Conservation (phyloP, 2,113 vertebrate genomes). For the Galbula dea region DNA sequence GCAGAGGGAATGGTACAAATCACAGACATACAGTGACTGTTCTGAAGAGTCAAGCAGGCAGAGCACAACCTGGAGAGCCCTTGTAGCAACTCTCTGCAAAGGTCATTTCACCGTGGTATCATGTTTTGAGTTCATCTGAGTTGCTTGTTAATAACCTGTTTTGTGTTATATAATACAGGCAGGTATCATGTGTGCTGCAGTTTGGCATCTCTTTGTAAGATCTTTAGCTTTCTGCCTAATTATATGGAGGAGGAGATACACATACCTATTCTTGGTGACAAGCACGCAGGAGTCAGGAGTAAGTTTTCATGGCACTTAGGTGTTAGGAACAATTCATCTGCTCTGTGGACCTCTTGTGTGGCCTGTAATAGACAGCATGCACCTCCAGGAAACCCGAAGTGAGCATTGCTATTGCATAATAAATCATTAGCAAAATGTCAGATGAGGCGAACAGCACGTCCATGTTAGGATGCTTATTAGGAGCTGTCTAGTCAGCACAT, state of each 20-base stretch:
- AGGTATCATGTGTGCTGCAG: not conserved
- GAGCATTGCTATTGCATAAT: not conserved
- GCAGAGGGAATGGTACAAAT: not conserved
- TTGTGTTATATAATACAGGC: not conserved
- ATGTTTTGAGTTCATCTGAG: constrained; percentile 25
- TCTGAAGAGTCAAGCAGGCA: not conserved
- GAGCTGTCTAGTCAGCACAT: not conserved
- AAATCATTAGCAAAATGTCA: not conserved
- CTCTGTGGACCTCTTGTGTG: not conserved
- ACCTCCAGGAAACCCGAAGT: not conserved
- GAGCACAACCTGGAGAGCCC: not conserved
- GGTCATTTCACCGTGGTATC: constrained; percentile 6
- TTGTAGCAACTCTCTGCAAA: not conserved
- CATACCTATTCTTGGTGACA: not conserved
- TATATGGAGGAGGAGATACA: not conserved
- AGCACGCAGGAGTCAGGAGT: not conserved
- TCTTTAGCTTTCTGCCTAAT: constrained; percentile 38
- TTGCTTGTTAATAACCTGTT: constrained; percentile 40
- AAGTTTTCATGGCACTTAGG: not conserved
- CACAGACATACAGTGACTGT: not conserved
- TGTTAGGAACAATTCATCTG: not conserved
- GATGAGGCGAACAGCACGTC: not conserved
- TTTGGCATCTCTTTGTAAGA: not conserved
- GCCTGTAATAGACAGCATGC: not conserved
- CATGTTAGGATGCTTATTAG: not conserved